Percentiles rank a stretch among this genome's conserved stretches.
Evolutionary conservation across 2,888 invertebrate species (phyloP).

Genomic region (Stenodera caucasica): DNA sequence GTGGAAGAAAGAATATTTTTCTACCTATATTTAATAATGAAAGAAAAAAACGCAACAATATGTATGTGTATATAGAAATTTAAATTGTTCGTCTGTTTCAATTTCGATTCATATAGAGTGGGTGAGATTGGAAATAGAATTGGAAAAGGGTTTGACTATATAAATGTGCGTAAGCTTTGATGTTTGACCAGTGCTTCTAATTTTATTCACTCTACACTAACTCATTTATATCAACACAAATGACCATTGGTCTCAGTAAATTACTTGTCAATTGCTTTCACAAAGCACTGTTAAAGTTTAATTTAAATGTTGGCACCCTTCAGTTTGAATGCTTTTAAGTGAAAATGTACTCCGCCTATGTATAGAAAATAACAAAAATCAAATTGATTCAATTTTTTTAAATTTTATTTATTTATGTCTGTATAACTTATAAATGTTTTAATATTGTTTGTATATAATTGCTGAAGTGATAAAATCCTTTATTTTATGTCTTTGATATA

Average conservation of each 20-base stretch:
- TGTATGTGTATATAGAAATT: no score
- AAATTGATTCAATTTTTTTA: neutral
- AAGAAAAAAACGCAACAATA: no score
- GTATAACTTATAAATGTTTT: neutral
- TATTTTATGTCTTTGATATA: neutral
- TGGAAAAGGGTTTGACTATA: constrained; percentile 37
- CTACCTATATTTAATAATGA: neutral
- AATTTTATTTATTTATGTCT: neutral
- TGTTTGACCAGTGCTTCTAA: constrained; percentile 49
- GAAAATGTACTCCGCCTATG: constrained; percentile 36
- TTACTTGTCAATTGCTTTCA: constrained; percentile 53
- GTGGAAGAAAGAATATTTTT: neutral
- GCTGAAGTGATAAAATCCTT: neutral
- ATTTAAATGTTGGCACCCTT: constrained; percentile 48
- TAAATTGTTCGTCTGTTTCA: constrained; percentile 12
- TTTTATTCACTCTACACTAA: constrained; percentile 51
- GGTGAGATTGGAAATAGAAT: constrained; percentile 13
- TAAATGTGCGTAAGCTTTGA: constrained; percentile 42
- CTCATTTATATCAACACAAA: constrained; percentile 52
- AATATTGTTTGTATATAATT: neutral
- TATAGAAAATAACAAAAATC: neutral
- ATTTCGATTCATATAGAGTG: neutral
- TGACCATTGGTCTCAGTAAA: constrained; percentile 53
- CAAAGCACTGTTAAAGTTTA: constrained; percentile 49
- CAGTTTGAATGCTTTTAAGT: constrained; percentile 36